Base-by-base conservation (phyloP, 2,888 invertebrate genomes). In the Himalopsyche anomala region DNA sequence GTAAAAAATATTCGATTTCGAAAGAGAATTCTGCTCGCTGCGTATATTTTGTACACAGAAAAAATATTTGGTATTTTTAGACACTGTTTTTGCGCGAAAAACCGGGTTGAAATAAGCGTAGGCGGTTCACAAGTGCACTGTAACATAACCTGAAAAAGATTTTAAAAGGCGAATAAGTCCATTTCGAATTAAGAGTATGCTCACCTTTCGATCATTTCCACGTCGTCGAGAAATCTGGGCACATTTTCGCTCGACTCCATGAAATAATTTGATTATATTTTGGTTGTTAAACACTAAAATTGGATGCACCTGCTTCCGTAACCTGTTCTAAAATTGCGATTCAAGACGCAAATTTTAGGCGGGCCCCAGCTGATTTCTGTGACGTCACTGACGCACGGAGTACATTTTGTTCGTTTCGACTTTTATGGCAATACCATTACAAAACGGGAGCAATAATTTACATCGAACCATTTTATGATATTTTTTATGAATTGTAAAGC, bases 221-320 rank as follows among this genome's bases (percentile, higher is more conserved):
- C 56, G 36, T 87, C 87, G 79, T 87, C 87, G 45, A 87, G 81
- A 56, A 86, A 87, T 15, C 85, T 79, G 9, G 87, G 87, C 17
- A 86, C 84, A 4, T 40, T 51, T 51, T 51, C 51, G 51, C 51
- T 51, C 3, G 51, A 51, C 51, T 51, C 51, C 51, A 51, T 51
- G 12, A 2, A 51, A 15, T 15, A 51, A 51, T 15, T 51, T 51
- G 15, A 4, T 2, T 51, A 51, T 12, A 51, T 51, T 6, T 51
- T 15, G 51, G 15, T 15, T 51, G 51, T 15, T 51, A 51, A 51
- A 45, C 15, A 62, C 83, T 45, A 28, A 54, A 83, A 38, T 2
- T 4, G 15, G 11, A 19, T 5, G 38, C 62, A 83, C 40, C 28
- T 2, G 28, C 2, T 28, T 28, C 28, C 2, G 28, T 28, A 2